Percentiles rank a stretch among this genome's conserved stretches.
phyloP scores from a whole-genome alignment of 2,113 vertebrate species.

The Entelurus aequoreus region DNA sequence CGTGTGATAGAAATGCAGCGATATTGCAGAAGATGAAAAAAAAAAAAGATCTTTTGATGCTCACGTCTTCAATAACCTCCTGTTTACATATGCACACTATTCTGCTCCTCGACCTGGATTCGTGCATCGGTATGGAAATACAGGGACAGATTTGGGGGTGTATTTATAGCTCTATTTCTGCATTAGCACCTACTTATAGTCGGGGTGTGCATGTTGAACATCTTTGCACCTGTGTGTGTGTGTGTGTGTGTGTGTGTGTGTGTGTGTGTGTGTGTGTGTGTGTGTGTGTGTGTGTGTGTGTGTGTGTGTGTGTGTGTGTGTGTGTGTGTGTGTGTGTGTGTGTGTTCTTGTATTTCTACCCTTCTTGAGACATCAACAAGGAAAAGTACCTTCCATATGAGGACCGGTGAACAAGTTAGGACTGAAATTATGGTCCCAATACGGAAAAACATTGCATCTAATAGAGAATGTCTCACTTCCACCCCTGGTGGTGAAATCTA shows the following conservation, averaged over 20 bases:
- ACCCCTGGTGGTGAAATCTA: too few species aligned
- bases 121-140: neutral
- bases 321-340: too few species aligned
- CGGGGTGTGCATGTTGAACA: conserved; percentile 10
- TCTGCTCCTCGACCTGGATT: conserved; percentile 11
- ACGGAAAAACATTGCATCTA: too few species aligned
- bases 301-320: too few species aligned
- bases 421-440: too few species aligned
- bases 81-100: conserved; percentile 8
- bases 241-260: conserved; percentile 6
- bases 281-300: too few species aligned
- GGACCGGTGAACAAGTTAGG: too few species aligned
- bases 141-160: conserved; percentile 4
- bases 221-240: conserved; percentile 23
- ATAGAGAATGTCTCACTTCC: too few species aligned
- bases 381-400: too few species aligned
- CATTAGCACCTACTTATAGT: conserved; percentile 8
- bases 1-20: neutral
- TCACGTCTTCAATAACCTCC: conserved; percentile 35
- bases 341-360: too few species aligned
- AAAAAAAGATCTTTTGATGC: conserved; percentile 40
- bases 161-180: conserved; percentile 29
- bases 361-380: too few species aligned
- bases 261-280: too few species aligned
- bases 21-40: conserved; percentile 54